A percentile compares a stretch with the other conserved stretches of the same genome.
phyloP scores from a whole-genome alignment of 2,797 vertebrate species.

The Synaphobranchus kaupii region DNA sequence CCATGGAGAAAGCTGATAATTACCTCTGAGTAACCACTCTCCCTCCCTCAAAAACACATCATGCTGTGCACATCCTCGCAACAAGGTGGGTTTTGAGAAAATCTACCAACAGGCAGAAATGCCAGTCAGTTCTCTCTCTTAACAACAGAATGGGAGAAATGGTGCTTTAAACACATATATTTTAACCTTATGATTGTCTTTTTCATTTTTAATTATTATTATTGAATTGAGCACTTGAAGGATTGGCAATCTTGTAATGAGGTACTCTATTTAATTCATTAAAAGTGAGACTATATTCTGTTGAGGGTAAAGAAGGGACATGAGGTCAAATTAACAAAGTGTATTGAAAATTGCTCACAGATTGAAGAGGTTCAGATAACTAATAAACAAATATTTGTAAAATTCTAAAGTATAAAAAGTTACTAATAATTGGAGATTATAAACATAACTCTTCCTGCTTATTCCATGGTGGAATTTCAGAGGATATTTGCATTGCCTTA shows the following conservation, averaged over 20 bases:
- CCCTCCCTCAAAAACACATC: conserved; percentile 83
- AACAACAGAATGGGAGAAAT: background rate
- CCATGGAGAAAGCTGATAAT: conserved; percentile 88
- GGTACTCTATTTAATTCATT: background rate
- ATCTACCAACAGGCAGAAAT: conserved; percentile 86
- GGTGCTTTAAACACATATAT: background rate
- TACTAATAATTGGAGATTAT: conserved; percentile 19
- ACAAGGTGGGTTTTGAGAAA: conserved; percentile 62
- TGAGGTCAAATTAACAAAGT: background rate
- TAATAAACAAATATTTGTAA: conserved; percentile 5
- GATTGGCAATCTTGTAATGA: background rate
- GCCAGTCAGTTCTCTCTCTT: conserved; percentile 67
- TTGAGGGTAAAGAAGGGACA: background rate
- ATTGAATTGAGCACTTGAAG: background rate
- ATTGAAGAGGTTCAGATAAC: background rate
- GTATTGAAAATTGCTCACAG: background rate
- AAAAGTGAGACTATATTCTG: background rate
- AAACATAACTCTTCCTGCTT: background rate
- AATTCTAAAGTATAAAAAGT: background rate
- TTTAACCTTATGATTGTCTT: background rate
- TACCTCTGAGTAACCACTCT: conserved; percentile 88
- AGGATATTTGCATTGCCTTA: background rate
- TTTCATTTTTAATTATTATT: background rate
- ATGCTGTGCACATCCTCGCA: conserved; percentile 73
- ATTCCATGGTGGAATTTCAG: conserved; percentile 13